Evolutionary conservation across 2,888 invertebrate genomes (phyloP).

Genomic region (Amiota communis): DNA sequence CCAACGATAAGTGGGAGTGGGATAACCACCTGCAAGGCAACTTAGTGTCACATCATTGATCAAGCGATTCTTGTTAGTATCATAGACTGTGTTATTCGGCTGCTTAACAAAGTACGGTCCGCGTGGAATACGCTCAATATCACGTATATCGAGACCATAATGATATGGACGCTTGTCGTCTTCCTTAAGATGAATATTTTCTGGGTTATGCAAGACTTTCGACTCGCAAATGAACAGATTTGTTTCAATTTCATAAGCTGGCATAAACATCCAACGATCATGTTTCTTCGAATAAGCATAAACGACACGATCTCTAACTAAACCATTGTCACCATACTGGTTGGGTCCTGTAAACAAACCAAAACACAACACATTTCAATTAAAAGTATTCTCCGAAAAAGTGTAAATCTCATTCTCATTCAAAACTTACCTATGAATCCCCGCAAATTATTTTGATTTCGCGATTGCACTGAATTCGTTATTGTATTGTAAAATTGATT

Average conservation of each 20-base stretch:
- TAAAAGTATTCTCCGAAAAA: not conserved
- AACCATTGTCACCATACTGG: slow-evolving; percentile 62
- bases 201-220: slow-evolving; percentile 71
- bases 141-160: slow-evolving; percentile 87
- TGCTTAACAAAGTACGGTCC: slow-evolving; percentile 93
- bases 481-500: slow-evolving; percentile 63
- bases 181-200: slow-evolving; percentile 81
- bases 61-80: slow-evolving; percentile 81
- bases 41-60: slow-evolving; percentile 85
- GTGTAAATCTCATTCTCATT: not conserved
- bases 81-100: slow-evolving; percentile 88
- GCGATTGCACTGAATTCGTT: slow-evolving; percentile 53
- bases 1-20: slow-evolving; percentile 92
- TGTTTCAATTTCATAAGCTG: slow-evolving; percentile 84
- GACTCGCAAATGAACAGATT: slow-evolving; percentile 90
- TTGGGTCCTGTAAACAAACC: slow-evolving; percentile 57
- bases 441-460: slow-evolving; percentile 63
- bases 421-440: slow-evolving; percentile 62
- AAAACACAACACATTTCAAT: not conserved
- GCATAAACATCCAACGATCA: slow-evolving; percentile 89
- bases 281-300: slow-evolving; percentile 83
- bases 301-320: slow-evolving; percentile 83
- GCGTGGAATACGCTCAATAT: slow-evolving; percentile 86
- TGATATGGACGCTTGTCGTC: slow-evolving; percentile 87
- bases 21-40: slow-evolving; percentile 90